Conservation (phyloP, 2,888 invertebrate genomes). For the Drosophila tanythrix region DNA sequence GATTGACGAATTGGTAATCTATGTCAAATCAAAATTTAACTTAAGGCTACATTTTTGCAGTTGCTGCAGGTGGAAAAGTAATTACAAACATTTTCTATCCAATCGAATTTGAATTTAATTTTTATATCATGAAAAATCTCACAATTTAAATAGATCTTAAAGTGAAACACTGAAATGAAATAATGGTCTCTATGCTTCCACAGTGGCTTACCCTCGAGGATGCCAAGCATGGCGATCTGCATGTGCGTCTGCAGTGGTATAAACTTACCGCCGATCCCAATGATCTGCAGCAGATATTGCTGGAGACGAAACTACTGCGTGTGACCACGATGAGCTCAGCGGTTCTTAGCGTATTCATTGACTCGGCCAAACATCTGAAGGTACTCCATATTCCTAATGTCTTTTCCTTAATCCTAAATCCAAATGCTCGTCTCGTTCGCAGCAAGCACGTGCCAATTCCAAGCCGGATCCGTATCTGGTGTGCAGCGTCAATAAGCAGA, state of each 20-base stretch:
- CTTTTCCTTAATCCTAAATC: background rate
- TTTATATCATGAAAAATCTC: background rate
- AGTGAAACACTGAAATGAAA: background rate
- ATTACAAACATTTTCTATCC: background rate
- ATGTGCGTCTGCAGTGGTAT: slow-evolving; percentile 95
- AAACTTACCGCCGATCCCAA: slow-evolving; percentile 89
- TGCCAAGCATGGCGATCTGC: slow-evolving; percentile 97
- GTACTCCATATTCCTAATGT: slow-evolving; percentile 85
- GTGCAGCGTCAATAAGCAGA: slow-evolving; percentile 91
- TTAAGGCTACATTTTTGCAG: background rate
- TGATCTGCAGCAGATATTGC: slow-evolving; percentile 90
- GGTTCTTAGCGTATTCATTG: slow-evolving; percentile 93
- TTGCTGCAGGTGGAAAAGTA: background rate
- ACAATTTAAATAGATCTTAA: background rate
- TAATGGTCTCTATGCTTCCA: background rate
- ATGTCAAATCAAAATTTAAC: background rate
- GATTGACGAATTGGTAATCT: background rate
- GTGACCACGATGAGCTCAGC: slow-evolving; percentile 91
- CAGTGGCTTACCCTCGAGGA: slow-evolving; percentile 98
- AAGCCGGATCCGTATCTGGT: slow-evolving; percentile 94
- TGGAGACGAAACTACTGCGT: slow-evolving; percentile 90
- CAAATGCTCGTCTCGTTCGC: slow-evolving; percentile 17
- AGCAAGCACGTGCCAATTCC: slow-evolving; percentile 89
- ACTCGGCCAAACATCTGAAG: slow-evolving; percentile 95
- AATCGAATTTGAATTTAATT: background rate